These are phyloP conservation scores for Acipenser ruthenus DNA, from an alignment of 2,797 vertebrate genomes.

Conservation along the genomic window DNA sequence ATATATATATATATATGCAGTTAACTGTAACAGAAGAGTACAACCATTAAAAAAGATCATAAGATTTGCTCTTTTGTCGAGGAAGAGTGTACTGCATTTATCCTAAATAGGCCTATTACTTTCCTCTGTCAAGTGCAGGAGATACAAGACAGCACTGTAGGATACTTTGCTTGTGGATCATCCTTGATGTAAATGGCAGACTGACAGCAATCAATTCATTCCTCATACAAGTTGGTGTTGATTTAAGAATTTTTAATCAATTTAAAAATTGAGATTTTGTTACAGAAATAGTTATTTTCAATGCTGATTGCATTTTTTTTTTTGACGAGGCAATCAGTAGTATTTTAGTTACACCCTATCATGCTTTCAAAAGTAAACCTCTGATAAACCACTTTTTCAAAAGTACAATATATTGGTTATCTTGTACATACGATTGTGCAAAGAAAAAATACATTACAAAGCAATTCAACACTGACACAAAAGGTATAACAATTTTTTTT, in stretches of 20 bases:
- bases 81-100: too few species aligned
- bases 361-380: slow-evolving; percentile 48
- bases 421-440: slow-evolving; percentile 53
- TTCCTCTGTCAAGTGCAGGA: too few species aligned
- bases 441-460: slow-evolving; percentile 69
- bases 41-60: too few species aligned
- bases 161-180: too few species aligned
- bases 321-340: slow-evolving; percentile 57
- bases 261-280: slow-evolving; percentile 80
- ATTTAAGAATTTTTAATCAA: slow-evolving; percentile 74
- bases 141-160: too few species aligned
- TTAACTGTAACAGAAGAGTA: too few species aligned
- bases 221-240: slow-evolving; percentile 29
- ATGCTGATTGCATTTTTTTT: slow-evolving; percentile 42
- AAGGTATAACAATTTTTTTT: slow-evolving; percentile 61
- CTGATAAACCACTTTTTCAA: slow-evolving; percentile 60
- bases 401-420: slow-evolving; percentile 54
- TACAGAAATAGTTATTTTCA: slow-evolving; percentile 78
- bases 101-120: too few species aligned
- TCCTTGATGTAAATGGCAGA: too few species aligned
- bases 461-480: slow-evolving; percentile 74
- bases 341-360: slow-evolving; percentile 48
- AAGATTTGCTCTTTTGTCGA: too few species aligned
- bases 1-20: too few species aligned
- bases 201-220: too few species aligned